A percentile compares a stretch with the other conserved stretches of the same genome.
Evolutionary conservation across 2,797 vertebrate species (phyloP).

Genomic region (Bradypodion ventrale): DNA sequence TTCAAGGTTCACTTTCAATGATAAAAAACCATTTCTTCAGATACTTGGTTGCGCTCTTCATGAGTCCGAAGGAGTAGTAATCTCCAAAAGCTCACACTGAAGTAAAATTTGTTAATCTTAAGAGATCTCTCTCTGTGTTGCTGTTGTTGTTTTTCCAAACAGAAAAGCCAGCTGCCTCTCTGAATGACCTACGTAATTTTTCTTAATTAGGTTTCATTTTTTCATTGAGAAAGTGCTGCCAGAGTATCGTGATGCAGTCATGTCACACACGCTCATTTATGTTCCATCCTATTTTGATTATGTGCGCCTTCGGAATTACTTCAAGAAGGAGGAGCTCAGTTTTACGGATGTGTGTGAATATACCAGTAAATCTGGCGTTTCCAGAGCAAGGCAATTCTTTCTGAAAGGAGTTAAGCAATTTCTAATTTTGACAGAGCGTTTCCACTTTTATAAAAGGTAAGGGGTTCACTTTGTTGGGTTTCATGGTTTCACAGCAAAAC

Average conservation of each 20-base stretch:
- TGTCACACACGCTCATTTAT: slow-evolving; percentile 95
- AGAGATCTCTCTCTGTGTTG: no score
- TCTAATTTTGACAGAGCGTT: slow-evolving; percentile 92
- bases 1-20: no score
- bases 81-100: no score
- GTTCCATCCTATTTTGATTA: slow-evolving; percentile 96
- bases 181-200: not conserved
- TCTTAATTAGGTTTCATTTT: slow-evolving; percentile 86
- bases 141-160: no score
- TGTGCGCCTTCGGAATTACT: slow-evolving; percentile 91
- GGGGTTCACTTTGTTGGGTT: not conserved
- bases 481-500: no score
- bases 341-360: slow-evolving; percentile 91
- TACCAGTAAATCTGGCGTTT: slow-evolving; percentile 81
- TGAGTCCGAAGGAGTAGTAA: no score
- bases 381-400: slow-evolving; percentile 88
- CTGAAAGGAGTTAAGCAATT: slow-evolving; percentile 90
- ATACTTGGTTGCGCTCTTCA: no score
- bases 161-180: no score
- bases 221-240: slow-evolving; percentile 90
- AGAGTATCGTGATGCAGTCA: slow-evolving; percentile 92
- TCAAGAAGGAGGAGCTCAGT: slow-evolving; percentile 91
- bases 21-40: no score
- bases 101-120: no score
- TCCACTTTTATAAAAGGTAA: slow-evolving; percentile 98